Percentiles rank a stretch among this genome's conserved stretches.
Conservation (phyloP, 2,888 invertebrate genomes). For the Apodemia zela region DNA sequence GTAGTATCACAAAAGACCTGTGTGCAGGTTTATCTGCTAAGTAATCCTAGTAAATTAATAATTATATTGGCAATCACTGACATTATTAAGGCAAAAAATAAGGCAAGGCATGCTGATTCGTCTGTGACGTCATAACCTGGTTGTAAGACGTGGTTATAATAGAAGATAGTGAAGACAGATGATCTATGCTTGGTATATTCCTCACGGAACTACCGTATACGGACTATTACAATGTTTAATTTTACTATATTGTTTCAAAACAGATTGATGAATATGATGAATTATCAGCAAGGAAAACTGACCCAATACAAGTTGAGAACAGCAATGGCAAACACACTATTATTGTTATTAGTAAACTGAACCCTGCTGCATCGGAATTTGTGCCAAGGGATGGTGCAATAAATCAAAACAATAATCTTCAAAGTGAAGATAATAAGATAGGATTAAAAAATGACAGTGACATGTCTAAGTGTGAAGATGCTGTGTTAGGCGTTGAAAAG, state of each 20-base stretch:
- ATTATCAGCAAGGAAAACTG: neutral
- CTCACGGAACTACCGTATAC: too few species aligned
- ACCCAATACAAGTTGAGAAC: neutral
- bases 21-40: too few species aligned
- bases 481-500: neutral
- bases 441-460: neutral
- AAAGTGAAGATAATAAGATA: neutral
- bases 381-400: neutral
- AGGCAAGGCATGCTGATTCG: too few species aligned
- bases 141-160: too few species aligned
- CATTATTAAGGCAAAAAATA: too few species aligned
- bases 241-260: neutral
- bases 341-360: constrained; percentile 3
- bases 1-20: too few species aligned
- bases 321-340: neutral
- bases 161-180: neutral
- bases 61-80: too few species aligned
- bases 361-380: constrained; percentile 9
- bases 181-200: neutral
- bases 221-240: neutral
- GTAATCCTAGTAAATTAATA: too few species aligned
- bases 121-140: too few species aligned
- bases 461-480: neutral
- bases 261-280: neutral
- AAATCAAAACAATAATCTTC: neutral